phyloP scores from a whole-genome alignment of 1,140 invertebrate species.

The Harlomillsia oculata region DNA sequence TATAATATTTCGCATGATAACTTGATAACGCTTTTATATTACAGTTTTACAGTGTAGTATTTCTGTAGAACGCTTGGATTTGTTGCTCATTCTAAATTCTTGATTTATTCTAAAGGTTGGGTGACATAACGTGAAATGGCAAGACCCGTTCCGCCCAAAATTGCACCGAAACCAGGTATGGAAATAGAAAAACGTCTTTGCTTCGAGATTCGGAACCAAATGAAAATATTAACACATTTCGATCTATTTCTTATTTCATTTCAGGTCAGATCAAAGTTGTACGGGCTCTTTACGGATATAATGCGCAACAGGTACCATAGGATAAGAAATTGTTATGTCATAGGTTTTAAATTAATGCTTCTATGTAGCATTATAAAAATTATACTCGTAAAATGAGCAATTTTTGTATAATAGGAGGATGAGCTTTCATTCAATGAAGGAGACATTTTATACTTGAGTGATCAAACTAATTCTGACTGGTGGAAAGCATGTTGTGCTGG shows the following conservation, averaged over 20 bases:
- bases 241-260: not conserved
- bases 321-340: not conserved
- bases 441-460: constrained; percentile 55
- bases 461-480: constrained; percentile 48
- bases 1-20: too few relatives aligned
- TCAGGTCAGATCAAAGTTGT: constrained; percentile 54
- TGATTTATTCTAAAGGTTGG: too few relatives aligned
- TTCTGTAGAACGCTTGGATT: too few relatives aligned
- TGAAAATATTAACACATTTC: not conserved
- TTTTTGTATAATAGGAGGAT: constrained; percentile 39
- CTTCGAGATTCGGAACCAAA: too few relatives aligned
- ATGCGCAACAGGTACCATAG: constrained; percentile 48
- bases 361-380: not conserved
- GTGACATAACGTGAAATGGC: constrained; percentile 15
- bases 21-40: too few relatives aligned
- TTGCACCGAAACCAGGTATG: constrained; percentile 27
- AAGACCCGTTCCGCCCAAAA: constrained; percentile 28
- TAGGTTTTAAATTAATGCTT: not conserved
- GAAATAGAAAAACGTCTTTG: not conserved
- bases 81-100: too few relatives aligned
- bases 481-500: constrained; percentile 54
- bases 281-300: constrained; percentile 50
- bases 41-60: too few relatives aligned
- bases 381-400: not conserved
- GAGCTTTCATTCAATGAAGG: constrained; percentile 58